Conservation (phyloP, 2,113 vertebrate genomes). For the Phalacrocorax aristotelis region DNA sequence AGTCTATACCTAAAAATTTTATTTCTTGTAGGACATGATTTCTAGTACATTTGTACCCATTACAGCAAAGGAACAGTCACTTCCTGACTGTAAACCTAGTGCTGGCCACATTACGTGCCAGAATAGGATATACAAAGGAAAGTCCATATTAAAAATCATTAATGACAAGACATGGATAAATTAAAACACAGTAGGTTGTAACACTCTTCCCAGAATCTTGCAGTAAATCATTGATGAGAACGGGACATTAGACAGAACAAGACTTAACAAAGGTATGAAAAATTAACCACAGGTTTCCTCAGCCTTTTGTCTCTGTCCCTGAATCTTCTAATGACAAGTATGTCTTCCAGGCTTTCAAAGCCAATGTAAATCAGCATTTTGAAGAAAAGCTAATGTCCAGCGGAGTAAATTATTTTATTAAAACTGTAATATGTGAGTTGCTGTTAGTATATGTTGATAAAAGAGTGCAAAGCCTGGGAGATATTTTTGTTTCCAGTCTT, state of each 20-base stretch:
- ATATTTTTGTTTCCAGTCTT: not conserved
- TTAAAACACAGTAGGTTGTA: not conserved
- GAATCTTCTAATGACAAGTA: not conserved
- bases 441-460: not conserved
- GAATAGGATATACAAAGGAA: not conserved
- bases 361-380: not conserved
- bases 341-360: not conserved
- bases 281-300: not conserved
- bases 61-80: not conserved
- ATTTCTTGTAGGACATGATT: not conserved
- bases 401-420: not conserved
- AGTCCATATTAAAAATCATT: not conserved
- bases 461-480: not conserved
- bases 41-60: not conserved
- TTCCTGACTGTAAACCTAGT: not conserved
- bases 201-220: not conserved
- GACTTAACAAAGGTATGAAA: not conserved
- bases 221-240: not conserved
- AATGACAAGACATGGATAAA: not conserved
- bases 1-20: not conserved
- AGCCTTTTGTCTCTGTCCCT: not conserved
- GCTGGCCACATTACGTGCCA: not conserved
- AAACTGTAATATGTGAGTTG: not conserved
- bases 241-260: not conserved
- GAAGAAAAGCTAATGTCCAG: not conserved